Evolutionary conservation across 2,113 vertebrate species (phyloP).

Genomic region (Capreolus pygargus): DNA sequence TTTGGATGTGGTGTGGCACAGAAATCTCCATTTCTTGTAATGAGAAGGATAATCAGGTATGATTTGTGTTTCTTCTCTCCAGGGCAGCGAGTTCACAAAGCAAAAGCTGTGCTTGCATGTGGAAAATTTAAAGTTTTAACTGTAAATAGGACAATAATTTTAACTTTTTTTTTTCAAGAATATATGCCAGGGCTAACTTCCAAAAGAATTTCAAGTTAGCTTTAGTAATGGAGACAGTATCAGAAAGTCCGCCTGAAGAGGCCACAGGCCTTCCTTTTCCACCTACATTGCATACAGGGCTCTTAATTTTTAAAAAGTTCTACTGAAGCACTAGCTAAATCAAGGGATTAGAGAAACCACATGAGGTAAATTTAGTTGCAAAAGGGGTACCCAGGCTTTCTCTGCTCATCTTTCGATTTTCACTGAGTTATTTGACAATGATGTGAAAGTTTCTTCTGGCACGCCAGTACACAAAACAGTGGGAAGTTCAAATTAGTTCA

Average conservation of each 20-base stretch:
- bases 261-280: neutral
- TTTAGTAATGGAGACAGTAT: neutral
- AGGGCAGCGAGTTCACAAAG: neutral
- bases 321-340: neutral
- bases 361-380: neutral
- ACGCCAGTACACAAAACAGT: neutral
- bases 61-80: neutral
- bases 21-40: neutral
- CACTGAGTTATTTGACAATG: neutral
- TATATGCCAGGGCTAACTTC: neutral
- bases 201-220: neutral
- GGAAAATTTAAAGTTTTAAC: neutral
- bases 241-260: neutral
- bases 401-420: neutral
- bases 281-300: neutral
- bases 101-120: neutral
- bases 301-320: neutral
- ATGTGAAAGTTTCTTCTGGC: neutral
- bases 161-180: neutral
- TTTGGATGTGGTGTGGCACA: neutral
- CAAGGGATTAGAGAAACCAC: neutral
- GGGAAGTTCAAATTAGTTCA: conserved; percentile 1
- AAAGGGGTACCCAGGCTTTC: neutral
- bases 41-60: neutral
- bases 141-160: neutral